Evolutionary conservation across 2,888 invertebrate genomes (phyloP).

Genomic region (Drosophila atroscutellata): DNA sequence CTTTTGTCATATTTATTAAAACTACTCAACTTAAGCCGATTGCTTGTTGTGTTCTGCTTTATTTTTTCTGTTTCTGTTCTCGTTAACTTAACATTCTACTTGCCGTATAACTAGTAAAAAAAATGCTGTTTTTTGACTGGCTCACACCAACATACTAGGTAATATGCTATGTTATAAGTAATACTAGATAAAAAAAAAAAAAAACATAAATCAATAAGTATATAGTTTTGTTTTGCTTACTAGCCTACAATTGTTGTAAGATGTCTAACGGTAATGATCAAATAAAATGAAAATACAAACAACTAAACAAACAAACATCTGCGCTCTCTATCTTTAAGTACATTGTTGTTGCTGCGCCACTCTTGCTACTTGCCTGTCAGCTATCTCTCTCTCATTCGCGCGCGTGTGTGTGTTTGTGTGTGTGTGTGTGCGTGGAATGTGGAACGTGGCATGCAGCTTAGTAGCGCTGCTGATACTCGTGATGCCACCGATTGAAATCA

Average conservation of each 20-base stretch:
- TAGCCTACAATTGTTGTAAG: conserved; percentile 74
- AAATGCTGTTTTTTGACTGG: conserved; percentile 54
- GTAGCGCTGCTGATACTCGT: conserved; percentile 97
- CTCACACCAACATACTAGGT: conserved; percentile 63
- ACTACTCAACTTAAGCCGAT: conserved; percentile 74
- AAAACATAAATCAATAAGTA: conserved; percentile 22
- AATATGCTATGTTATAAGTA: conserved; percentile 65
- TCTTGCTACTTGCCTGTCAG: conserved; percentile 47
- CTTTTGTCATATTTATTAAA: conserved; percentile 61
- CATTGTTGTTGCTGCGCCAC: not conserved
- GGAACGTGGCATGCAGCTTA: conserved; percentile 83
- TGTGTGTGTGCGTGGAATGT: not conserved
- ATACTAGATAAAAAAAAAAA: conserved; percentile 69
- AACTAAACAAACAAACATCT: conserved; percentile 39
- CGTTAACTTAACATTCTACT: conserved; percentile 48
- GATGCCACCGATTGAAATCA: conserved; percentile 99
- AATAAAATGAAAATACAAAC: conserved; percentile 31
- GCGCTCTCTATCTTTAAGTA: not conserved
- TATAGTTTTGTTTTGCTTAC: conserved; percentile 58
- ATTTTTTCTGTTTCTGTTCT: conserved; percentile 10
- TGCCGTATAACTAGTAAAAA: conserved; percentile 61
- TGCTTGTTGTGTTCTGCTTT: conserved; percentile 34
- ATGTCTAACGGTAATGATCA: conserved; percentile 61
- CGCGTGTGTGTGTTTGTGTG: not conserved
- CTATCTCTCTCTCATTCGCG: not conserved